Evolutionary conservation across 2,888 invertebrate species (phyloP).

Genomic region (Sepioteuthis lessoniana): DNA sequence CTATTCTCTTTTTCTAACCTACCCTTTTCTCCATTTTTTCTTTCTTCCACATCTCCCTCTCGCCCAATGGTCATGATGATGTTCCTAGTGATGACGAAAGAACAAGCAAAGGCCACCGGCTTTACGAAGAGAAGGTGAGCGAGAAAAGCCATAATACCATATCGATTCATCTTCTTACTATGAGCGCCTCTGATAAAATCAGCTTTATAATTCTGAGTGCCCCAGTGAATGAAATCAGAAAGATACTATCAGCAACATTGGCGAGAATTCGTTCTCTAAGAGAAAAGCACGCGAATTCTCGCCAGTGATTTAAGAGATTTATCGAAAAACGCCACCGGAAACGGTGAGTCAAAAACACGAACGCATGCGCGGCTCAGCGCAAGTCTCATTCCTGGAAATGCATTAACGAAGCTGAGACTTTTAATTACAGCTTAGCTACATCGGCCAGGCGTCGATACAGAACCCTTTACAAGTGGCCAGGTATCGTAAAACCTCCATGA

Average conservation of each 20-base stretch:
- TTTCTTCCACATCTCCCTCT: not conserved
- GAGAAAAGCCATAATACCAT: not conserved
- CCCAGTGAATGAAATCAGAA: not conserved
- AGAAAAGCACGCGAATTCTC: constrained; percentile 16
- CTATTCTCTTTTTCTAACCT: no score
- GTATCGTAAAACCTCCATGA: not conserved
- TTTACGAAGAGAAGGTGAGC: not conserved
- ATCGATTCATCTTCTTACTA: not conserved
- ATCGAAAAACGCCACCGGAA: constrained; percentile 33
- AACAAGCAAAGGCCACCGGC: not conserved
- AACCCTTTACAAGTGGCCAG: not conserved
- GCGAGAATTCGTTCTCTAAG: not conserved
- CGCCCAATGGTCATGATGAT: not conserved
- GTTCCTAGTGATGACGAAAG: not conserved
- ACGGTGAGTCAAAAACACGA: not conserved
- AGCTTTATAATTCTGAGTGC: not conserved
- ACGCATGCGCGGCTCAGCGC: not conserved
- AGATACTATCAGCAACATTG: not conserved
- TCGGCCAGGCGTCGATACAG: not conserved
- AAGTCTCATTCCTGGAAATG: not conserved
- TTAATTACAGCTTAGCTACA: not conserved
- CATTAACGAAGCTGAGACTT: not conserved
- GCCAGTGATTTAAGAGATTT: constrained; percentile 19
- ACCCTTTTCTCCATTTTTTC: no score
- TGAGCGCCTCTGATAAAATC: not conserved